Conservation (phyloP, 1,140 invertebrate species). For the Megalonaias nervosa region DNA sequence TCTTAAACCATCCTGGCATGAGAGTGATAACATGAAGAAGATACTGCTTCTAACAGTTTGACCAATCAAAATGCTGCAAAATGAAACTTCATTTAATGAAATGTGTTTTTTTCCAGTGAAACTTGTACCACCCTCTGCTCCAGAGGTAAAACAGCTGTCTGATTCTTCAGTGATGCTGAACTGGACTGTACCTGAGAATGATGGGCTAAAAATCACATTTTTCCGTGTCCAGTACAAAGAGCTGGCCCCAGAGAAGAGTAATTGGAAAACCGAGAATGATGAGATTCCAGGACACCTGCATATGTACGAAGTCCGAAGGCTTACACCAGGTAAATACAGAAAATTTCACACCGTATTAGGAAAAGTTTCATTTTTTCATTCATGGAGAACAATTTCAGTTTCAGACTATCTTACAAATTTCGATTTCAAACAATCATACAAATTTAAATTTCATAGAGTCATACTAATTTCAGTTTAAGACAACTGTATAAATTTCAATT, state of each 20-base stretch:
- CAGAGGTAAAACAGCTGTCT: conserved; percentile 86
- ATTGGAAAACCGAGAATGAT: conserved; percentile 86
- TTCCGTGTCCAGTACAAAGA: conserved; percentile 93
- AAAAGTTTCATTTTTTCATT: too few species aligned
- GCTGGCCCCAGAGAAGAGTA: conserved; percentile 72
- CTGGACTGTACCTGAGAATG: conserved; percentile 86
- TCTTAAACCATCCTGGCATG: too few species aligned
- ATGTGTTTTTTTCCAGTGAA: conserved; percentile 70
- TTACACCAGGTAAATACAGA: conserved; percentile 76
- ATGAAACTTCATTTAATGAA: too few species aligned
- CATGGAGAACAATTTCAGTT: too few species aligned
- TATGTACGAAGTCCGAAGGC: conserved; percentile 83
- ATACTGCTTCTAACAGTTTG: too few species aligned
- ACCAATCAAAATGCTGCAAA: too few species aligned
- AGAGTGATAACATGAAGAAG: too few species aligned
- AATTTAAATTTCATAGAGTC: background rate
- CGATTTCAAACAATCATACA: background rate
- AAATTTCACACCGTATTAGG: background rate
- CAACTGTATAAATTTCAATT: background rate
- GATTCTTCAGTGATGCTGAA: conserved; percentile 93
- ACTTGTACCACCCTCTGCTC: conserved; percentile 87
- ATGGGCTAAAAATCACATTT: conserved; percentile 86
- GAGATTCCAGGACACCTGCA: conserved; percentile 84
- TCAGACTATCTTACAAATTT: background rate
- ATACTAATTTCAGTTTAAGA: background rate